A percentile compares a stretch with the other conserved stretches of the same genome.
These are phyloP conservation scores for Agrotis clavis DNA, from an alignment of 2,888 invertebrate species.

Conservation along the genomic window DNA sequence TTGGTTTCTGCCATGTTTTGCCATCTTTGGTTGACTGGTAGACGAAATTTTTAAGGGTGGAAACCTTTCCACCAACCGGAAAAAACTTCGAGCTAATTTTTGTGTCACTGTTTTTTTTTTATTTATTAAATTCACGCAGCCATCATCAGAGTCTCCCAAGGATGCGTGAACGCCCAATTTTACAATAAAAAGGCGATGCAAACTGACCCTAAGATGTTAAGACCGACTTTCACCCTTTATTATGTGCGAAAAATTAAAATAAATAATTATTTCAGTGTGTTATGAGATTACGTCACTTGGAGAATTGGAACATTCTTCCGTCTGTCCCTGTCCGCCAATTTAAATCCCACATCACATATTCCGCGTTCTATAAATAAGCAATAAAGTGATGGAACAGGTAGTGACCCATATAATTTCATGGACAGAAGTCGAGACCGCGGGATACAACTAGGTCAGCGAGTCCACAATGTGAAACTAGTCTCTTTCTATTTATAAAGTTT, in stretches of 20 bases:
- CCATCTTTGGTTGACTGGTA: not conserved
- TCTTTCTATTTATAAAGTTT: constrained; percentile 26
- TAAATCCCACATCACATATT: constrained; percentile 34
- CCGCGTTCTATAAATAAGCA: constrained; percentile 46
- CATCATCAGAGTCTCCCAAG: too few species aligned
- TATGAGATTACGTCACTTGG: constrained; percentile 12
- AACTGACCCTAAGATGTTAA: not conserved
- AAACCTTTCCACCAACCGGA: too few species aligned
- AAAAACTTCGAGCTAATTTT: too few species aligned
- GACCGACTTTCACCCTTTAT: not conserved
- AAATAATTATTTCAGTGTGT: not conserved
- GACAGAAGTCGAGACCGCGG: constrained; percentile 38
- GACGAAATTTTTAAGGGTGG: not conserved
- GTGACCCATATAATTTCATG: constrained; percentile 53
- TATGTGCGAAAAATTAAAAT: not conserved
- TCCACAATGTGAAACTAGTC: constrained; percentile 17
- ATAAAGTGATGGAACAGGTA: constrained; percentile 41
- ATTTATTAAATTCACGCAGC: too few species aligned
- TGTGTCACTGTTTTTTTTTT: too few species aligned
- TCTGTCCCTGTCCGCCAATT: constrained; percentile 31
- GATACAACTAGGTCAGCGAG: constrained; percentile 46
- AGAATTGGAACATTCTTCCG: constrained; percentile 4
- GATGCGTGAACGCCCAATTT: too few species aligned
- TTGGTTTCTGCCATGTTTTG: not conserved
- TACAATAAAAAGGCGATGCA: too few species aligned